phyloP scores from a whole-genome alignment of 1,140 invertebrate species.

The Tyrophagus putrescentiae region DNA sequence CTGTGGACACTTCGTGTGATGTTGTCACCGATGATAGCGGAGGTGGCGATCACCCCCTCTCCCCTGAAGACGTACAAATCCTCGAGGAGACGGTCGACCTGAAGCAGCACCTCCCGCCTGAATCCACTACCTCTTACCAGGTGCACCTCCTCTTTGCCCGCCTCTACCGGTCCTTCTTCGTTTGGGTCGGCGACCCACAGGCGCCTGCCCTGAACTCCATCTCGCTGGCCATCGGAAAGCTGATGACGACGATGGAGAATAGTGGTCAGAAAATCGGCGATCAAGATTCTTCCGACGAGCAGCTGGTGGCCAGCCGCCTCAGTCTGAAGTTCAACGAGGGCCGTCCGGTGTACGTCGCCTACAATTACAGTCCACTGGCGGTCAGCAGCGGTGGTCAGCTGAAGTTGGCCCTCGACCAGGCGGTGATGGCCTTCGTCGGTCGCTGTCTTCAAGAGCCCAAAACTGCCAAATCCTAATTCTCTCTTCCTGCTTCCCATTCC shows the following conservation, averaged over 20 bases:
- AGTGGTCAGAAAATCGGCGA: neutral
- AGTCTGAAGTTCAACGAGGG: neutral
- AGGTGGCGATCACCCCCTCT: too few species aligned
- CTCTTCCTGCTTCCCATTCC: too few species aligned
- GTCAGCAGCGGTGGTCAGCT: neutral
- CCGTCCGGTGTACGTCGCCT: constrained; percentile 3
- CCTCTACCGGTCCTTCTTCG: neutral
- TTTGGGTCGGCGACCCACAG: constrained; percentile 11
- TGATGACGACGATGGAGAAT: neutral
- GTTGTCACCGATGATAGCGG: too few species aligned
- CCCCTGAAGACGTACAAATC: too few species aligned
- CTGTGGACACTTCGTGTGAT: too few species aligned
- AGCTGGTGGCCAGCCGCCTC: neutral
- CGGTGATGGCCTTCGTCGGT: neutral
- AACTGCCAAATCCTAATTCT: too few species aligned
- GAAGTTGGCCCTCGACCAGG: neutral
- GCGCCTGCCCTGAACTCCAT: neutral
- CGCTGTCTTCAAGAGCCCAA: too few species aligned
- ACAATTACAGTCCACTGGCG: neutral
- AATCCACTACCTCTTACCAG: too few species aligned
- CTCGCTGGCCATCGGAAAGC: neutral
- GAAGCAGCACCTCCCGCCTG: too few species aligned
- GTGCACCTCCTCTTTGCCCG: neutral
- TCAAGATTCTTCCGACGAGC: neutral
- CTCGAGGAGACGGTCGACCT: too few species aligned